These are phyloP conservation scores for Passerina amoena DNA, from an alignment of 2,113 vertebrate genomes.

Conservation along the genomic window DNA sequence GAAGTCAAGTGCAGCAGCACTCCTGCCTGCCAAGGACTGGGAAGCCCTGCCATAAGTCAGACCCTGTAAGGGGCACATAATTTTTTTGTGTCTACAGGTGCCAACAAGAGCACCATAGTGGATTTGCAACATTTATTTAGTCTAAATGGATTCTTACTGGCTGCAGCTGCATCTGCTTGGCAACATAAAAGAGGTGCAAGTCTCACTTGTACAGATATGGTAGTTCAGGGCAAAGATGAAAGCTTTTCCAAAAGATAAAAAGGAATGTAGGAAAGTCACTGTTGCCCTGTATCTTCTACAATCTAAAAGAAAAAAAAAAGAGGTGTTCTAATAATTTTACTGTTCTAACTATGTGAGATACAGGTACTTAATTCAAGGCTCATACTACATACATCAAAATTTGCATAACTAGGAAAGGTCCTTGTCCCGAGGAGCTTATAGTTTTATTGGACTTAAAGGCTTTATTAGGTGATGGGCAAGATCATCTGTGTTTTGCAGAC, in stretches of 20 bases:
- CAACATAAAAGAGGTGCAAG: not conserved
- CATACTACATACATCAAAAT: not conserved
- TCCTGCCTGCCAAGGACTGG: not conserved
- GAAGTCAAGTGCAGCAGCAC: not conserved
- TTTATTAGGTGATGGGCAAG: not conserved
- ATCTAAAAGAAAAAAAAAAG: not conserved
- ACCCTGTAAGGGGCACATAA: not conserved
- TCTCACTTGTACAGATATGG: not conserved
- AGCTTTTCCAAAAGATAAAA: not conserved
- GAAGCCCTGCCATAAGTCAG: not conserved
- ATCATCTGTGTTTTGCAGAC: not conserved
- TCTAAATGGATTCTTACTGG: not conserved
- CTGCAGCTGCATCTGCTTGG: not conserved
- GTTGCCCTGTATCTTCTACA: not conserved
- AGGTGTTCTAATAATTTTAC: not conserved
- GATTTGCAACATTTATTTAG: not conserved
- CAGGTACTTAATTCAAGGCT: not conserved
- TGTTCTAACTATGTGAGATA: not conserved
- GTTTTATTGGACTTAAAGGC: not conserved
- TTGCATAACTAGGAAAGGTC: not conserved
- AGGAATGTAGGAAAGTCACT: not conserved
- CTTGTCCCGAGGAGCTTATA: not conserved
- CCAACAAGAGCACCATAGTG: not conserved
- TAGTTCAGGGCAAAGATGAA: not conserved
- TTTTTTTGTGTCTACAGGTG: not conserved